Base-by-base conservation (phyloP, 2,888 invertebrate species). In the Drosophila rellima region DNA sequence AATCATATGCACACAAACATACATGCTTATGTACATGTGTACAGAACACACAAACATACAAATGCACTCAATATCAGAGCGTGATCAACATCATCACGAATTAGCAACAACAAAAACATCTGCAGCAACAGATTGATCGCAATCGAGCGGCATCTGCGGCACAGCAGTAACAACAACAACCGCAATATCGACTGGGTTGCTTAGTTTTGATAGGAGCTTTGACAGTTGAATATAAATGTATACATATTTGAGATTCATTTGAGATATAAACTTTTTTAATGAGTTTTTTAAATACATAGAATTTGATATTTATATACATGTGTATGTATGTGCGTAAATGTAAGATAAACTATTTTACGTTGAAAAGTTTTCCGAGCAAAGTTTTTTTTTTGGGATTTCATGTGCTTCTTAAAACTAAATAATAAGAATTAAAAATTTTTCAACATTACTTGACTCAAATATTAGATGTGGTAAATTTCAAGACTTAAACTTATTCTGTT, bases 11-110 rank as follows among this genome's bases (percentile, higher is more conserved):
- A 31, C 13, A n/a, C 5, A 40, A n/a, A 26, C 29, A 8, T 17
- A 45, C 23, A 23, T 8, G n/a, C 8, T 33, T 40, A 18, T 39
- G 29, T 18, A 17, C 8, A 40, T 40, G 23, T 39, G 29, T 18
- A 18, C n/a, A 39, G 37, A 37, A 62, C 35, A 33, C 11, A 31
- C 23, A 47, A 31, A 42, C 48, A 77, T 33, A 64, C 29, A 78
- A 62, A 62, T 76, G 76, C 76, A 76, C 64, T 73, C 65, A 59
- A 73, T 78, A 78, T 64, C 45, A 60, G 56, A 72, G 67, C 73
- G 78, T 76, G 77, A 74, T 66, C 73, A 77, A 54, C 44, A 72
- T 55, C 55, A 74, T 20, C 48, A 44, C 57, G 18, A 66, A 18
- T 23, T 37, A 66, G 8, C 51, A 35, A 3, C 48, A 33, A 2